A percentile compares a stretch with the other conserved stretches of the same genome.
Conservation (phyloP, 2,113 vertebrate species). For the Trachemys scripta region DNA sequence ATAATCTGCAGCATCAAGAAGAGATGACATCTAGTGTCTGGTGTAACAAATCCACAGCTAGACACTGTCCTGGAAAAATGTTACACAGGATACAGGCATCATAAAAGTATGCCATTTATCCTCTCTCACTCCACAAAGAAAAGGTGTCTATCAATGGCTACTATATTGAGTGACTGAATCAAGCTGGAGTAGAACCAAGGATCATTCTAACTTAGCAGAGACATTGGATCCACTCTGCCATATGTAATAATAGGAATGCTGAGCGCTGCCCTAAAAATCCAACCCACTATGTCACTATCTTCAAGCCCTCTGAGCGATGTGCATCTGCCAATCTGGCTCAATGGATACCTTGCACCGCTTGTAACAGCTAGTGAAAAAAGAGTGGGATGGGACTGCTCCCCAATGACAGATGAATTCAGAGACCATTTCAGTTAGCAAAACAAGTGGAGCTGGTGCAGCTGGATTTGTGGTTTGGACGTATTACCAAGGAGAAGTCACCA, state of each 20-base stretch:
- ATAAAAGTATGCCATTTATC: neutral
- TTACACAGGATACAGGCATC: neutral
- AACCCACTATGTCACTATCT: neutral
- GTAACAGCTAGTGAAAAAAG: neutral
- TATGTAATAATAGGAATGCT: neutral
- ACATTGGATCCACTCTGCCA: neutral
- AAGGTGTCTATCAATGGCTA: neutral
- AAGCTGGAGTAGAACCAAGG: neutral
- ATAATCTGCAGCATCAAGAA: neutral
- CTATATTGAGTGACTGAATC: neutral
- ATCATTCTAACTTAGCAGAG: neutral
- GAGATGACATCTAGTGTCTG: neutral
- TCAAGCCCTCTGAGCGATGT: neutral
- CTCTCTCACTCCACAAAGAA: neutral
- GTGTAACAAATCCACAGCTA: neutral
- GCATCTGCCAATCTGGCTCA: neutral
- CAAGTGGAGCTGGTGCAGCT: neutral
- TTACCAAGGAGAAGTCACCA: neutral
- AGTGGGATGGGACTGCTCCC: neutral
- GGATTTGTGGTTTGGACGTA: neutral
- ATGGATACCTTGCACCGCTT: neutral
- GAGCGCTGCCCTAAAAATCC: neutral
- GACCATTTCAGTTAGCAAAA: neutral
- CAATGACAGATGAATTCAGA: neutral
- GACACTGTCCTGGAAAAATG: neutral